phyloP scores from a whole-genome alignment of 1,140 invertebrate genomes.

The Paramacrobiotus metropolitanus region DNA sequence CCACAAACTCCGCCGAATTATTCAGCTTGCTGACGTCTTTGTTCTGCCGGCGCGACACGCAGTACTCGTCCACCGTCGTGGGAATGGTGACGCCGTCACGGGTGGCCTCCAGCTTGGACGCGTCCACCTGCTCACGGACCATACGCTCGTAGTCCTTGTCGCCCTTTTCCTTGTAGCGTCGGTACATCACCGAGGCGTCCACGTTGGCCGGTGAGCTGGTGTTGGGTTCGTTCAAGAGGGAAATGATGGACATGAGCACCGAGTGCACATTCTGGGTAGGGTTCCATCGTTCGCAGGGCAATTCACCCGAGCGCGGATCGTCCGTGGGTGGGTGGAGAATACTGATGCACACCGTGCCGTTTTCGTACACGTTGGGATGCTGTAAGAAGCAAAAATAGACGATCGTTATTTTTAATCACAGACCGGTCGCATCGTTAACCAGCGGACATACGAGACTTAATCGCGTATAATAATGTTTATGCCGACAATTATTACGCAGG shows the following conservation, averaged over 20 bases:
- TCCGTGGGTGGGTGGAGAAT: constrained; percentile 96
- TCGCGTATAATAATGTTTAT: too few relatives aligned
- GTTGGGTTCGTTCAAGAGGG: constrained; percentile 27
- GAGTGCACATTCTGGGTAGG: constrained; percentile 27
- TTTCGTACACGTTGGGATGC: constrained; percentile 34
- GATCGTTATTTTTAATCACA: too few relatives aligned
- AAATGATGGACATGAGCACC: constrained; percentile 26
- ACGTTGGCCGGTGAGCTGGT: constrained; percentile 27
- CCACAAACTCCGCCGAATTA: too few relatives aligned
- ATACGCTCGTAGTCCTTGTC: constrained; percentile 5
- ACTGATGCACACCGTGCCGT: constrained; percentile 96
- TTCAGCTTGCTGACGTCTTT: too few relatives aligned
- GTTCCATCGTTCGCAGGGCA: constrained; percentile 72
- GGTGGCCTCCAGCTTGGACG: neutral
- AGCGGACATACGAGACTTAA: too few relatives aligned
- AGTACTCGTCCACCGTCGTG: neutral
- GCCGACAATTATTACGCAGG: too few relatives aligned
- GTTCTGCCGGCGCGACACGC: too few relatives aligned
- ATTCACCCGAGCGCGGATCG: constrained; percentile 91
- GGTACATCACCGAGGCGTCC: constrained; percentile 18
- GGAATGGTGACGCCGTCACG: neutral
- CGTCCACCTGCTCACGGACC: constrained; percentile 3
- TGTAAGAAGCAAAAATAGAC: too few relatives aligned
- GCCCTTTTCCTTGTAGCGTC: constrained; percentile 5
- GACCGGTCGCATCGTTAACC: too few relatives aligned